Evolutionary conservation across 1,140 invertebrate genomes (phyloP), one percentile per base, ranked within the genome.

Genomic region (Pachypsylla venusta): DNA sequence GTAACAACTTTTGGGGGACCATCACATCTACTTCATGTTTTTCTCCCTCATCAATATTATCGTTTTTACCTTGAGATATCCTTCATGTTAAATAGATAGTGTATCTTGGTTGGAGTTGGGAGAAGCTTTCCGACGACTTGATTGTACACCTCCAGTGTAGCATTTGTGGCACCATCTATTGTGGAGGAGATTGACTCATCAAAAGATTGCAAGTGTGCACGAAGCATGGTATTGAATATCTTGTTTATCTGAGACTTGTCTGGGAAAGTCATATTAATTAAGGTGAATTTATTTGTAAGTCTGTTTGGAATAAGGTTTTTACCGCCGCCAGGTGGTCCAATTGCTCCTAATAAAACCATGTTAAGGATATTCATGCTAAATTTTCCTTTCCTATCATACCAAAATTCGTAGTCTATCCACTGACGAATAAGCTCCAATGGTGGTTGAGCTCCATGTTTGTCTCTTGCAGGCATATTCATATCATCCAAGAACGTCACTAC

Each of bases 381-480:
- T 14, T 53, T 40, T 24, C 5, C 56, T 1, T 57, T 39, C 3
- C 40, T 53, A 16, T 60, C 60, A 19, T 53, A 60, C 87, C 88
- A 92, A 72, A 90, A 91, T 20, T 82, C 84, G 68, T 90, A 89
- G 72, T 88, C 86, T 25, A 90, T 75, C 85, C 84, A 89, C 63
- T 90, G 81, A n/a, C 84, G 74, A 58, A 92, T 77, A 22, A 92
- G 70, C 71, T 93, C 89, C 2, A 93, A 69, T 1, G 89, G 85
- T 13, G 88, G 87, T 67, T 91, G 88, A 0, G 87, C 87, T 0
- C 87, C 88, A 69, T 87, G 92, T 5, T 75, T 79, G 63, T 92
- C 89, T 63, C 87, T 87, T n/a, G 81, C 81, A 1, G 88, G 88
- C 85, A 91, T 90, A 70, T 92, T 92, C 63, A 92, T 82, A 69